Conservation (phyloP, 2,888 invertebrate genomes). For the Gisinianus flammeolus region DNA sequence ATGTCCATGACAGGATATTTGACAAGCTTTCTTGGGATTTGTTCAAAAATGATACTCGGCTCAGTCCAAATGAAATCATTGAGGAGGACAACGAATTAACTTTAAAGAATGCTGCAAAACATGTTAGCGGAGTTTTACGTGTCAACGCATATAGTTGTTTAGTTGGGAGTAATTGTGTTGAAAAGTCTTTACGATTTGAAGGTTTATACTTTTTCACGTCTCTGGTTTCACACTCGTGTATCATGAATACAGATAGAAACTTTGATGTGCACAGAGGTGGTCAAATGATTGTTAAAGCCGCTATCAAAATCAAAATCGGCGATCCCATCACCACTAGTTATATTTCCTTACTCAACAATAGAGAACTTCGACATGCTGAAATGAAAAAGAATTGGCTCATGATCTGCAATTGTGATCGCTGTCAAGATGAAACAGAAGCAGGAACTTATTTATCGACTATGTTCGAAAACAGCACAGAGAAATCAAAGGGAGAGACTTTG, state of each 20-base stretch:
- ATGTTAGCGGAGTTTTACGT: slow-evolving; percentile 48
- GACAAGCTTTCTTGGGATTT: slow-evolving; percentile 42
- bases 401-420: slow-evolving; percentile 48
- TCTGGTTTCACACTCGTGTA: slow-evolving; percentile 53
- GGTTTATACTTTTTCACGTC: slow-evolving; percentile 54
- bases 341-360: slow-evolving; percentile 44
- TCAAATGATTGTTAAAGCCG: slow-evolving; percentile 51
- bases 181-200: slow-evolving; percentile 44
- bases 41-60: neutral
- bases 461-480: neutral
- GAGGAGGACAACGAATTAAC: neutral
- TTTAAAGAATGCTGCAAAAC: slow-evolving; percentile 37
- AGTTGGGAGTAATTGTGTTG: slow-evolving; percentile 25
- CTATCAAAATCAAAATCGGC: slow-evolving; percentile 46
- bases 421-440: slow-evolving; percentile 47
- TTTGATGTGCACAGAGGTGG: slow-evolving; percentile 39
- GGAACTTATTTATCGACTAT: slow-evolving; percentile 42
- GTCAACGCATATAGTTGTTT: slow-evolving; percentile 51
- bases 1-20: slow-evolving; percentile 38
- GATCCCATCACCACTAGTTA: slow-evolving; percentile 54
- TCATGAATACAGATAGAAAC: slow-evolving; percentile 54
- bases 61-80: neutral
- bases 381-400: slow-evolving; percentile 50
- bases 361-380: slow-evolving; percentile 42
- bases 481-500: neutral